These are phyloP conservation scores for Coptodon rendalli DNA, from an alignment of 2,113 vertebrate species.

Conservation along the genomic window DNA sequence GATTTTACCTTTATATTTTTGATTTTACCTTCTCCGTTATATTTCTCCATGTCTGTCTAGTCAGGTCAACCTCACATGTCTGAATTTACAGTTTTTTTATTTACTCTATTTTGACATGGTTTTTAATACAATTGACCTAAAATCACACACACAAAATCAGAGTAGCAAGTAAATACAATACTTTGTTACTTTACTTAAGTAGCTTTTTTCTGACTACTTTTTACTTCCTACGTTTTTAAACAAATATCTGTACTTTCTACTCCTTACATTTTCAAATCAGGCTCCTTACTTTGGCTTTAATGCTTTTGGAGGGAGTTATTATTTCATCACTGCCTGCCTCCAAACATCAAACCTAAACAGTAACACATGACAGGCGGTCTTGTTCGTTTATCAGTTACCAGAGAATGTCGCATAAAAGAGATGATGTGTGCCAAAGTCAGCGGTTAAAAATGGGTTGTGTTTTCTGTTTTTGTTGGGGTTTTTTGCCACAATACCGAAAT, in stretches of 20 bases:
- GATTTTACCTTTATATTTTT: not conserved
- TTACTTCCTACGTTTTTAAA: not conserved
- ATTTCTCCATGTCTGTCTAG: not conserved
- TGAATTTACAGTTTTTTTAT: not conserved
- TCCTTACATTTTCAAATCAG: not conserved
- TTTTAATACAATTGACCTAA: not conserved
- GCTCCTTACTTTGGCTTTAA: not conserved
- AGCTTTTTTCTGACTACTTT: not conserved
- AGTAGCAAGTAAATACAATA: not conserved
- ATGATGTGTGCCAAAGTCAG: not conserved
- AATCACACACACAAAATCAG: not conserved
- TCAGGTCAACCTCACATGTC: not conserved
- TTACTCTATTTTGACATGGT: not conserved
- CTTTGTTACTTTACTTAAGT: not conserved
- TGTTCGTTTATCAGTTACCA: not conserved
- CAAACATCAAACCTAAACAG: not conserved
- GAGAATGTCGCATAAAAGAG: not conserved
- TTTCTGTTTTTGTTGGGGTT: fast-evolving
- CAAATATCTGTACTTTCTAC: not conserved
- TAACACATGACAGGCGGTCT: not conserved
- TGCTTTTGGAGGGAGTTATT: not conserved
- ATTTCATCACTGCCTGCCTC: not conserved
- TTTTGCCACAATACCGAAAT: not conserved
- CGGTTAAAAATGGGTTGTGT: not conserved
- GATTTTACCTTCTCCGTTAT: not conserved